Conservation (phyloP, 37 sponge, comb jelly and placozoan genomes). For the Chondrosia reniformis region DNA sequence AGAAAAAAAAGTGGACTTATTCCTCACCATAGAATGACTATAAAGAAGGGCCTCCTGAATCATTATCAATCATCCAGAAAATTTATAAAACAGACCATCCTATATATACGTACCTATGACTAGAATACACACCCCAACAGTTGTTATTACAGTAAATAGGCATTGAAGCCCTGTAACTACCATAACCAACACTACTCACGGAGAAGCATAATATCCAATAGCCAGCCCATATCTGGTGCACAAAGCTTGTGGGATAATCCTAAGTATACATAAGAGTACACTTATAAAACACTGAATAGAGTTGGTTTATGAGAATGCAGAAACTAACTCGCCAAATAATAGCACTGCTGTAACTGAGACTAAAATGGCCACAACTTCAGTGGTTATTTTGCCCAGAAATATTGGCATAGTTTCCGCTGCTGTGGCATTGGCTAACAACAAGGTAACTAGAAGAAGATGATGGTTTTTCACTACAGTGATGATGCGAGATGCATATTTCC, state of each 20-base stretch:
- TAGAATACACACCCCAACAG: too few species aligned
- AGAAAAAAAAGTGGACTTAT: too few species aligned
- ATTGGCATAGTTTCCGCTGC: constrained; percentile 87
- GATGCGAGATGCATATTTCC: constrained; percentile 68
- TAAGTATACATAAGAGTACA: constrained; percentile 1
- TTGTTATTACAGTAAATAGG: too few species aligned
- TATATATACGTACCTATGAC: too few species aligned
- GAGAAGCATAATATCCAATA: constrained; percentile 85
- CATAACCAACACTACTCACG: constrained; percentile 49
- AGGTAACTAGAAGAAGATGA: constrained; percentile 75
- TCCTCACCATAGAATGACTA: too few species aligned
- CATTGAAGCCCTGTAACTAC: too few species aligned
- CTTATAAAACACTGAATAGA: not conserved
- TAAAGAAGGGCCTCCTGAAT: too few species aligned
- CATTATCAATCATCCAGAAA: too few species aligned
- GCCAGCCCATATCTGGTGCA: constrained; percentile 83
- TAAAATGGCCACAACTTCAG: constrained; percentile 68
- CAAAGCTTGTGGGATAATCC: constrained; percentile 81
- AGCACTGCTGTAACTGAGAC: constrained; percentile 84
- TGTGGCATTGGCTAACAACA: constrained; percentile 78
- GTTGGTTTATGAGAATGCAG: not conserved
- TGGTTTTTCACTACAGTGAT: constrained; percentile 53
- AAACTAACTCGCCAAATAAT: constrained; percentile 80
- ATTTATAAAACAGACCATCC: too few species aligned
- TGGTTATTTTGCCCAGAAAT: constrained; percentile 67